Evolutionary conservation across 2,113 vertebrate genomes (phyloP), one percentile per base, ranked within the genome.

Genomic region (Clarias macrocephalus): DNA sequence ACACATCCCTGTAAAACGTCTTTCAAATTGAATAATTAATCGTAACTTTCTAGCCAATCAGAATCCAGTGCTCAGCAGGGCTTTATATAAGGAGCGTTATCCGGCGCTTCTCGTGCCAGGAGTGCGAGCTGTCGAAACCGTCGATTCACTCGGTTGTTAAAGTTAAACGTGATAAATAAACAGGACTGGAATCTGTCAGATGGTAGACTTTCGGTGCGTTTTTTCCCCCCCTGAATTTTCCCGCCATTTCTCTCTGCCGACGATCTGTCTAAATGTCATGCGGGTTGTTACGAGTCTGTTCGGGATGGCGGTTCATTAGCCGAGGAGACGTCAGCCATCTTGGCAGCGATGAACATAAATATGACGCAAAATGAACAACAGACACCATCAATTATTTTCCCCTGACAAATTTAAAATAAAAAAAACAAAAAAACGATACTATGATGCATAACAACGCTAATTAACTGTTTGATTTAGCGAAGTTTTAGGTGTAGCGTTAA

Each of bases 241-340:
- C 87, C 75, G 30, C 75, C 37, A n/a, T 88, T 85, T 85, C 85
- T 85, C 79, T 82, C 82, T 18, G 83, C 37, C 66, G 80, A 88
- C 86, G 87, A 73, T 88, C 86, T 86, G 89, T 88, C 84, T 79
- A 86, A 89, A 87, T 63, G 59, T 84, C 86, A 85, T n/a, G 88
- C 68, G 42, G 85, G 88, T 83, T 90, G 86, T 80, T 60, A 70
- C 56, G 83, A 76, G 80, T 84, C 85, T 80, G 33, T 73, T 87
- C 68, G 6, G 37, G 89, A 66, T 83, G 33, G 76, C 84, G 70
- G 33, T 83, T 90, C 89, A 86, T 90, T 88, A 88, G 85, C 70
- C 48, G 79, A 86, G 28, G 72, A 87, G 76, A 86, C 76, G 87
- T 83, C 86, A 82, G 86, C 79, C 83, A 88, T 85, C 86, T 86